Evolutionary conservation across 2,888 invertebrate genomes (phyloP).

Genomic region (Apantesis nais): DNA sequence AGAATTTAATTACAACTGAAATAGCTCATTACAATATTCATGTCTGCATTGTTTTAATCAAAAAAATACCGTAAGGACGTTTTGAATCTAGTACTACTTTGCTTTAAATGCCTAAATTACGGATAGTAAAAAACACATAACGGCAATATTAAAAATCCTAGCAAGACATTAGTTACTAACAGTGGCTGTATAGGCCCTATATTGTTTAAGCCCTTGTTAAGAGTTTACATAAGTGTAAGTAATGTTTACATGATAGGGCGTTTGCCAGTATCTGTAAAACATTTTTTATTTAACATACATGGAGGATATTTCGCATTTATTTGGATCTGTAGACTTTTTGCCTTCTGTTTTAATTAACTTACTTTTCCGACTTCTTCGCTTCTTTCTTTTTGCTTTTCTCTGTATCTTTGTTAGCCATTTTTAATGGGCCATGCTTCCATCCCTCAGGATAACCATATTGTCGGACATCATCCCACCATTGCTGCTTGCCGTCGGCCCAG

Average conservation of each 20-base stretch:
- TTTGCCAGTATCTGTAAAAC: not conserved
- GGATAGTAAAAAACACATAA: not conserved
- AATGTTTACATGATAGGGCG: not conserved
- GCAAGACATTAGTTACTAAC: not conserved
- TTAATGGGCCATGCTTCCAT: constrained; percentile 76
- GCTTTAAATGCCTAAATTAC: not conserved
- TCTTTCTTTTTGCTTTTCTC: constrained; percentile 73
- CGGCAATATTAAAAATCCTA: not conserved
- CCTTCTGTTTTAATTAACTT: constrained; percentile 5
- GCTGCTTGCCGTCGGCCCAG: constrained; percentile 89
- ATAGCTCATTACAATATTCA: not conserved
- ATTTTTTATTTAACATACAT: not conserved
- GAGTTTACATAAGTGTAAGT: too few relatives aligned
- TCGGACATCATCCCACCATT: constrained; percentile 90
- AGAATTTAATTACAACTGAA: not conserved
- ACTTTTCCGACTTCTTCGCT: constrained; percentile 49
- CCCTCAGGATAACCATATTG: constrained; percentile 75
- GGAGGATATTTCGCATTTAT: not conserved
- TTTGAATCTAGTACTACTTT: not conserved
- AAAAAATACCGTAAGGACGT: not conserved
- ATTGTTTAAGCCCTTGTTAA: too few relatives aligned
- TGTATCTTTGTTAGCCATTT: constrained; percentile 64
- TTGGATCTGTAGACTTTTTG: not conserved
- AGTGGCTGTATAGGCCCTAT: not conserved
- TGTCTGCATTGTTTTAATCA: not conserved